Percentiles rank a stretch among this genome's conserved stretches.
Evolutionary conservation across 2,797 vertebrate species (phyloP).

Genomic region (Emydoidea blandingii): DNA sequence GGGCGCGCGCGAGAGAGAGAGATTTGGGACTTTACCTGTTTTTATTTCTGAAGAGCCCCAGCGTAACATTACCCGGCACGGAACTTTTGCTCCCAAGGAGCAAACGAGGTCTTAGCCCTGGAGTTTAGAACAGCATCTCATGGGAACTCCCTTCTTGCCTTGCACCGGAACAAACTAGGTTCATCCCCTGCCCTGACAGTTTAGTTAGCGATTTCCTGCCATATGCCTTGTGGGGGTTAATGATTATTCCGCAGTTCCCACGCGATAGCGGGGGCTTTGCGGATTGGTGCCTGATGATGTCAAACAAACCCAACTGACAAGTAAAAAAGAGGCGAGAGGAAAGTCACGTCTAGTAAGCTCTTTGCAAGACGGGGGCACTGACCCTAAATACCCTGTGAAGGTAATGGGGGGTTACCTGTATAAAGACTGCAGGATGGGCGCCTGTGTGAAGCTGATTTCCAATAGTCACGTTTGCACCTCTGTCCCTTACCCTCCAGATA

Average conservation of each 20-base stretch:
- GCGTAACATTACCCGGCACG: neutral
- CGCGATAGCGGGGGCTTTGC: neutral
- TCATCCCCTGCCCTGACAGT: too few relatives aligned
- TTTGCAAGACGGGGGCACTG: too few relatives aligned
- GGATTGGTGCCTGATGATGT: neutral
- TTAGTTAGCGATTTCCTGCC: neutral
- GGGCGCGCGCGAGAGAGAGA: neutral
- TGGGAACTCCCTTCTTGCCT: too few relatives aligned
- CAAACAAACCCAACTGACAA: neutral
- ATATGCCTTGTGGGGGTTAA: neutral
- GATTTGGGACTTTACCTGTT: neutral
- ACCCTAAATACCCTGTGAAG: too few relatives aligned
- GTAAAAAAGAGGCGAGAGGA: too few relatives aligned
- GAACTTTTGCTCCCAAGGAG: neutral
- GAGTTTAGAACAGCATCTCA: too few relatives aligned
- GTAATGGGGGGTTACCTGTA: neutral
- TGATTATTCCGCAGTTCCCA: neutral
- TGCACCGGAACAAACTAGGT: neutral
- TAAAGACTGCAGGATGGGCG: neutral
- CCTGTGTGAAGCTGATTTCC: neutral
- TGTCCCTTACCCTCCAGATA: too few relatives aligned
- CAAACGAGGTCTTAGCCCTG: neutral
- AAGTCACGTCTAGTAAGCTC: neutral
- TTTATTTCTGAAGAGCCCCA: too few relatives aligned
- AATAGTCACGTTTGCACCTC: neutral